Evolutionary conservation across 2,888 invertebrate genomes (phyloP).

Genomic region (Mesoligia furuncula): DNA sequence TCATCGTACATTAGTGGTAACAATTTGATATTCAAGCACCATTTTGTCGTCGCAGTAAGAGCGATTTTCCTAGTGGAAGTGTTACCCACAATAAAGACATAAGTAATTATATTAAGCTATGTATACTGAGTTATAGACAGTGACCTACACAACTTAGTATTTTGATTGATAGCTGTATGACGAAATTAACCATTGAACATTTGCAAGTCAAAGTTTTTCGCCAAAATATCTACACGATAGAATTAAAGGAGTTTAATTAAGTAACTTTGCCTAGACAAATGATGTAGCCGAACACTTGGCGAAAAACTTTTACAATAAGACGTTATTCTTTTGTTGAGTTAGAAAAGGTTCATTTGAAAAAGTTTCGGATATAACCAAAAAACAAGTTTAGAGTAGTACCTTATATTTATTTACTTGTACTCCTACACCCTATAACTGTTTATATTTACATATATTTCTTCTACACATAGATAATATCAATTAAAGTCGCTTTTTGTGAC

Average conservation of each 20-base stretch:
- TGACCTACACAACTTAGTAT: neutral
- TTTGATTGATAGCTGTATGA: too few relatives aligned
- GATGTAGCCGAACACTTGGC: constrained; percentile 32
- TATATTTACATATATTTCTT: neutral
- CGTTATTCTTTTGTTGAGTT: constrained; percentile 26
- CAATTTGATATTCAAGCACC: neutral
- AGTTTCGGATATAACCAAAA: constrained; percentile 44
- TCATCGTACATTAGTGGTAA: neutral
- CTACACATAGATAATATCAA: neutral
- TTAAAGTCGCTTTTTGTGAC: neutral
- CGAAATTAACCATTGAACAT: neutral
- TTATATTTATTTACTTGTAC: constrained; percentile 16
- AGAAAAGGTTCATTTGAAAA: constrained; percentile 28
- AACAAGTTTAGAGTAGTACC: neutral
- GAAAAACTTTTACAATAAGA: constrained; percentile 47
- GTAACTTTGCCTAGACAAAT: constrained; percentile 46
- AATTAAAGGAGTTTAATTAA: constrained; percentile 38
- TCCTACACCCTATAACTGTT: neutral
- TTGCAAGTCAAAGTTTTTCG: neutral
- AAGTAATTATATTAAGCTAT: neutral
- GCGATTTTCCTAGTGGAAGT: neutral
- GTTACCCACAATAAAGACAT: too few relatives aligned
- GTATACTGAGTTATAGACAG: neutral
- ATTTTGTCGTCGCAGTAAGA: neutral
- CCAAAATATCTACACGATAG: neutral